Evolutionary conservation across 2,888 invertebrate species (phyloP), one percentile per base, ranked within the genome.

Genomic region (Yponomeuta sedellus): DNA sequence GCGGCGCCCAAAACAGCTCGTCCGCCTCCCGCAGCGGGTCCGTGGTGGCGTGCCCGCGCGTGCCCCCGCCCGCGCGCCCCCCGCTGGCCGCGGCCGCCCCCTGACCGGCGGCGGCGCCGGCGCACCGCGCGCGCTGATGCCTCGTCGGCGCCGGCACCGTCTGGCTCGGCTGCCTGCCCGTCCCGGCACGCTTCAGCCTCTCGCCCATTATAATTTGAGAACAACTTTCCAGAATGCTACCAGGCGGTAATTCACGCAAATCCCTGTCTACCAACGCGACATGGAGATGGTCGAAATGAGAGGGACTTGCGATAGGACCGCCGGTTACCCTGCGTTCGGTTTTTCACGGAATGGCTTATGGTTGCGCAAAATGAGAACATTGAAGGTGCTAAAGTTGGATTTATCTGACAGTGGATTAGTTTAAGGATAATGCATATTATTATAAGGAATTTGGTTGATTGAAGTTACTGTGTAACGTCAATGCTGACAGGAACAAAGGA

Each of bases 41-140:
- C 0, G 80, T 91, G 73, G 90, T 91, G 16, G 94, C 94, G 22
- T 95, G 95, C 71, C 94, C 95, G 75, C 94, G 95, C 86, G 94
- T 93, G 82, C 88, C 92, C 52, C 84, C 90, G 69, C 85, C 90
- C 73, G 71, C 89, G 75, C 82, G 86, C 69, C 83, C 89, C 16
- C 80, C 86, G 70, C 83, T 87, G 61, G 88, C 88, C 68, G 91
- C 88, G 6, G 91, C 91, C 52, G 91, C 90, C 64, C 91, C 91
- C 80, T 92, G 91, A 91, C 90, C 85, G 75, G 71, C 79, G 67
- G 75, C 79, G 20, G 77, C 83, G 73, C 86, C 88, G 64, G 78
- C 83, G 78, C 85, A 85, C 69, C 86, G 86, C 69, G 81, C 86
- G 79, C 88, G 89, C 83, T 89, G 87, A 89, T 83, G 83, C 75